These are phyloP conservation scores for Morpho helenor DNA, from an alignment of 2,888 invertebrate genomes.

Conservation along the genomic window DNA sequence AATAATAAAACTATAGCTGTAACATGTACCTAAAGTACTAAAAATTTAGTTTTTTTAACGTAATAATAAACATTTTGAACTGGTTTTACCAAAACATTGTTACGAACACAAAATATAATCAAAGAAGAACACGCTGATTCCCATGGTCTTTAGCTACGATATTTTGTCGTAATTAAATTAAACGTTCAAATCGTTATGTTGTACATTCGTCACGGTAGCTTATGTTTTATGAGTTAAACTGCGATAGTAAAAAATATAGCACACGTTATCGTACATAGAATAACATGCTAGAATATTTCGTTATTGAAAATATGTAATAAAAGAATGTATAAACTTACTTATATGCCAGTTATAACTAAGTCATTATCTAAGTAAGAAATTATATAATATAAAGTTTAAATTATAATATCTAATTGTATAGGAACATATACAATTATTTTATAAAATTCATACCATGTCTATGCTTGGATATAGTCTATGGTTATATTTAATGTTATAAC, in stretches of 20 bases:
- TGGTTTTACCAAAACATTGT: too few relatives aligned
- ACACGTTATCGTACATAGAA: background rate
- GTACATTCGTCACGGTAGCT: constrained; percentile 25
- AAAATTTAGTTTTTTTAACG: background rate
- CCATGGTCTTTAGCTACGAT: constrained; percentile 32
- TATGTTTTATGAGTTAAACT: constrained; percentile 22
- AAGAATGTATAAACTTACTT: too few relatives aligned
- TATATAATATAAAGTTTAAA: too few relatives aligned
- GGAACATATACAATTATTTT: too few relatives aligned
- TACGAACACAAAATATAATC: background rate
- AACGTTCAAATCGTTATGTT: constrained; percentile 22
- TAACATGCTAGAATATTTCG: background rate
- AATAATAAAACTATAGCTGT: constrained; percentile 17
- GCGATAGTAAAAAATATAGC: constrained; percentile 11
- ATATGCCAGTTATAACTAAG: too few relatives aligned
- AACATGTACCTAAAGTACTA: too few relatives aligned
- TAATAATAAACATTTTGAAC: background rate
- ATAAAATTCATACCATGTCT: too few relatives aligned
- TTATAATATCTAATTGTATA: too few relatives aligned
- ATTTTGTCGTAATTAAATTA: constrained; percentile 25
- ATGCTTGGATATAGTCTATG: too few relatives aligned
- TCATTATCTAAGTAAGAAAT: too few relatives aligned
- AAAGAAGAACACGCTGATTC: constrained; percentile 27
- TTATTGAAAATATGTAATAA: too few relatives aligned
- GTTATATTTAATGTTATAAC: too few relatives aligned